phyloP scores from a whole-genome alignment of 2,113 vertebrate genomes.

The Microcebus ravelobensis region DNA sequence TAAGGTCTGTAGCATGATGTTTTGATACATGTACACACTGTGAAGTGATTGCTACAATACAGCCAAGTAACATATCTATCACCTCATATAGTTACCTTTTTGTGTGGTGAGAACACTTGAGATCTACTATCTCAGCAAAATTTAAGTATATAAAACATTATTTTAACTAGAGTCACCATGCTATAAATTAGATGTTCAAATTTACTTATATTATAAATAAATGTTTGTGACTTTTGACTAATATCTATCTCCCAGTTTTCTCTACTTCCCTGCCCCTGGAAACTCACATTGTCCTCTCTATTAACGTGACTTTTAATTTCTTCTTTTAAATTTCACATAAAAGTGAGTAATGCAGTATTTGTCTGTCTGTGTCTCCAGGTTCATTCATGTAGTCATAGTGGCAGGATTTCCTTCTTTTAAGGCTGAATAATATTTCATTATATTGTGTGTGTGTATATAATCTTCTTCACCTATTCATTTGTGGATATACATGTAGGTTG shows the following conservation, averaged over 20 bases:
- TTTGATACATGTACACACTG: not conserved
- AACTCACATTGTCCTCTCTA: not conserved
- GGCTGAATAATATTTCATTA: not conserved
- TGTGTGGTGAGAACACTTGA: not conserved
- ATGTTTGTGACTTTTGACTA: not conserved
- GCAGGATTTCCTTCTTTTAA: not conserved
- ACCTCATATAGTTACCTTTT: not conserved
- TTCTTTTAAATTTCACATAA: not conserved
- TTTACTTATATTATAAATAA: not conserved
- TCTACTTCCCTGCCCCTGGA: not conserved
- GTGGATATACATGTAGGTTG: not conserved
- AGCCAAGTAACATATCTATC: not conserved
- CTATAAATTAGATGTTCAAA: not conserved
- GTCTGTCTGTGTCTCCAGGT: not conserved
- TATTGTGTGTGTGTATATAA: not conserved
- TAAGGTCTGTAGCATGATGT: not conserved
- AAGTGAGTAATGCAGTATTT: not conserved
- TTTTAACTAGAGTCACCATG: not conserved
- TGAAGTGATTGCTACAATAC: not conserved
- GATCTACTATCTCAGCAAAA: not conserved
- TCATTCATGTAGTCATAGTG: not conserved
- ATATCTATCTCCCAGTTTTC: not conserved
- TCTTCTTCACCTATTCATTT: not conserved
- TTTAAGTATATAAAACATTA: not conserved
- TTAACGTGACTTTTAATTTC: not conserved